These are phyloP conservation scores for Disparrhopalites patrizii DNA, from an alignment of 2,888 invertebrate species.

Conservation along the genomic window DNA sequence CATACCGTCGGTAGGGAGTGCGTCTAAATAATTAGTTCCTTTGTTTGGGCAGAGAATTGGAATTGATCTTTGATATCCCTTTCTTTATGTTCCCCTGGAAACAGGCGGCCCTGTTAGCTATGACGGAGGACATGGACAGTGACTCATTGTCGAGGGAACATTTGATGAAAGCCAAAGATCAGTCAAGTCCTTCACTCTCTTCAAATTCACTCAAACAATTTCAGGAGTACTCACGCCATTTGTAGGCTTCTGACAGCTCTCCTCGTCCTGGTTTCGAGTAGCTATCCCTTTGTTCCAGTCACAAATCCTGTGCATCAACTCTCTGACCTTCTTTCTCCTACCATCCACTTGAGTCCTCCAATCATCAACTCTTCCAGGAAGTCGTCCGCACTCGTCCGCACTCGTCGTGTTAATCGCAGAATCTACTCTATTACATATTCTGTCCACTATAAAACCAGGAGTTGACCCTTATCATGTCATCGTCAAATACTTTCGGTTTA, in stretches of 20 bases:
- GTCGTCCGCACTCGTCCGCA: too few relatives aligned
- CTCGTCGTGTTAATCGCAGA: too few relatives aligned
- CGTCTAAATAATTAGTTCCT: too few relatives aligned
- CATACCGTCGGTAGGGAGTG: too few relatives aligned
- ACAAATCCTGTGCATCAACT: neutral
- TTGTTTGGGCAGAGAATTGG: too few relatives aligned
- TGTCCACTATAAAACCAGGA: neutral
- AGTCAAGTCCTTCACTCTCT: conserved; percentile 28
- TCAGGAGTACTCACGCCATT: neutral
- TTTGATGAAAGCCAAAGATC: conserved; percentile 35
- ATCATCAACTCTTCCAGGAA: too few relatives aligned
- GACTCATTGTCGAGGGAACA: conserved; percentile 37
- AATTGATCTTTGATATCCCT: too few relatives aligned
- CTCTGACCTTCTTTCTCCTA: conserved; percentile 32
- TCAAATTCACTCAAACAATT: conserved; percentile 22
- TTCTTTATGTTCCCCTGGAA: neutral
- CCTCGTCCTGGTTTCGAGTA: too few relatives aligned
- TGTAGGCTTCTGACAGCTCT: too few relatives aligned
- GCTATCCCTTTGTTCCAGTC: neutral
- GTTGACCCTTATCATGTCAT: too few relatives aligned
- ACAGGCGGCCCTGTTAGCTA: conserved; percentile 60
- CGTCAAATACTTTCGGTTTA: too few relatives aligned
- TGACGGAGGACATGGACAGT: conserved; percentile 53
- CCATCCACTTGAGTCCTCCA: neutral
- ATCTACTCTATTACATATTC: neutral